Conservation (phyloP, 2,113 vertebrate species). For the Hippolais icterina region DNA sequence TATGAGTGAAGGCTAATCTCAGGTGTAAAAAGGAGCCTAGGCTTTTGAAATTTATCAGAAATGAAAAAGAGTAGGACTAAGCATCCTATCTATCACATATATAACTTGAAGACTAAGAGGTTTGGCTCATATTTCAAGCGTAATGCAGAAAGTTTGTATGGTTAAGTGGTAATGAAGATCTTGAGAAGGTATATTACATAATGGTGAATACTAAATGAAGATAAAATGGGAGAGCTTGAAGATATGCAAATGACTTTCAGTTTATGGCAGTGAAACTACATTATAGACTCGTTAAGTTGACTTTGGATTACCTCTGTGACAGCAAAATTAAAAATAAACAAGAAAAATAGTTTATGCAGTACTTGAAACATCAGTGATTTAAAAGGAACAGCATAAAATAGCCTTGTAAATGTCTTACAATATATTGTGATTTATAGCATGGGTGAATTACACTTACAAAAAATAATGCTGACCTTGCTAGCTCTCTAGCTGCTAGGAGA, state of each 20-base stretch:
- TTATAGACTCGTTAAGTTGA: background rate
- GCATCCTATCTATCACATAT: background rate
- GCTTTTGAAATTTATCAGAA: background rate
- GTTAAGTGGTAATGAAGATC: background rate
- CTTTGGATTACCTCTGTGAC: background rate
- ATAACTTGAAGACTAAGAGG: background rate
- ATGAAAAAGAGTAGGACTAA: background rate
- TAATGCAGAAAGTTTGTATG: background rate
- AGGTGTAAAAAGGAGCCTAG: background rate
- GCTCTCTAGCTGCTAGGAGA: background rate
- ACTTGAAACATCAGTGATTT: background rate
- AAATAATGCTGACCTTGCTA: background rate
- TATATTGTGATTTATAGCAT: background rate
- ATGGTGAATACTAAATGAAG: slow-evolving; percentile 3
- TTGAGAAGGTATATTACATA: background rate
- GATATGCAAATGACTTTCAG: background rate
- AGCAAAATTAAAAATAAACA: background rate
- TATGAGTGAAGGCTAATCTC: slow-evolving; percentile 22
- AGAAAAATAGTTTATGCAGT: background rate
- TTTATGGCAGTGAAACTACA: background rate
- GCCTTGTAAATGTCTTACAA: background rate
- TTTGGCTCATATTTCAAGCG: background rate
- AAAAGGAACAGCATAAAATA: background rate
- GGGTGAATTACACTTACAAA: background rate
- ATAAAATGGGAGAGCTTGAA: slow-evolving; percentile 3